Conservation (phyloP, 2,888 invertebrate genomes). For the Tipula lateralis region DNA sequence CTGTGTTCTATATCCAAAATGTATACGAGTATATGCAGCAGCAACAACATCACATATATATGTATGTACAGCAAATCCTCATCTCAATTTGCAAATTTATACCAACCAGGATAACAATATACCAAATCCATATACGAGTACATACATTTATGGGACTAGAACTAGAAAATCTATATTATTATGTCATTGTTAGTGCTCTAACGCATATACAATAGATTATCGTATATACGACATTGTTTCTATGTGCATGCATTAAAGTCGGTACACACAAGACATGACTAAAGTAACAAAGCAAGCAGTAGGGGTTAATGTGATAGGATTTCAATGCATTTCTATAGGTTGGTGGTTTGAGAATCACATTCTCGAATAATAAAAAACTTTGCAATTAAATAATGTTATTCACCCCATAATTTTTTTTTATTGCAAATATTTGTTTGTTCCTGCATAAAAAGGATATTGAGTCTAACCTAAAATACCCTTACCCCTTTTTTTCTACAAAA, state of each 20-base stretch:
- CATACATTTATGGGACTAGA: not conserved
- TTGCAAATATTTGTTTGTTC: slow-evolving; percentile 4
- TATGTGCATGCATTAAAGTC: not conserved
- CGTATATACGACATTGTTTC: not conserved
- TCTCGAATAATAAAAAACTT: not conserved
- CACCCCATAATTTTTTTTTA: slow-evolving; percentile 3
- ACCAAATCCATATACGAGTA: no score
- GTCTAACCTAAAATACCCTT: not conserved
- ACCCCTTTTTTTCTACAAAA: not conserved
- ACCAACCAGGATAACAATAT: not conserved
- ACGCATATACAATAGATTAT: not conserved
- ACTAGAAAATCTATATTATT: slow-evolving; percentile 15
- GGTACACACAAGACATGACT: not conserved
- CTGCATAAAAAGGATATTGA: not conserved
- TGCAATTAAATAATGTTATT: slow-evolving; percentile 11
- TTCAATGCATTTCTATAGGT: not conserved
- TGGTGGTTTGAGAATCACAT: not conserved
- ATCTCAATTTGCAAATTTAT: slow-evolving; percentile 9
- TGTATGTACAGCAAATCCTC: not conserved
- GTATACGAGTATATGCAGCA: not conserved
- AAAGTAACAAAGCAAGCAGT: not conserved
- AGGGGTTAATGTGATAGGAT: not conserved
- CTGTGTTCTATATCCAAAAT: not conserved
- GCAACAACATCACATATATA: not conserved
- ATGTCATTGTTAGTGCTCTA: not conserved